Evolutionary conservation across 2,113 vertebrate species (phyloP).

Genomic region (Numida meleagris): DNA sequence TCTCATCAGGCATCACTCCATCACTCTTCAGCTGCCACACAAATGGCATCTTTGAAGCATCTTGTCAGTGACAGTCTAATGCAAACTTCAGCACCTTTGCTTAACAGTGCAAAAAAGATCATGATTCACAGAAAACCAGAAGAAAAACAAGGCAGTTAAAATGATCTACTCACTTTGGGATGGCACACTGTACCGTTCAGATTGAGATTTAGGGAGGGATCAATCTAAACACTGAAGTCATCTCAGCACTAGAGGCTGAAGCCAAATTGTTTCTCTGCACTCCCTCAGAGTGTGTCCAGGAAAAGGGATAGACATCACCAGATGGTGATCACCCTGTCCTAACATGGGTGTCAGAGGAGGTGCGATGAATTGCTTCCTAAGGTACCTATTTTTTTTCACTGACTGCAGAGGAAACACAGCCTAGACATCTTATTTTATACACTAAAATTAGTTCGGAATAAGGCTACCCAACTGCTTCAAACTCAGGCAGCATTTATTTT

Average conservation of each 20-base stretch:
- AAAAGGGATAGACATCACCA: conserved; percentile 10
- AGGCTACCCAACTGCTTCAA: not conserved
- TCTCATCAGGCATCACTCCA: not conserved
- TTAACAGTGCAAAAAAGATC: conserved; percentile 6
- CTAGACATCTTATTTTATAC: not conserved
- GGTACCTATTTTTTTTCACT: not conserved
- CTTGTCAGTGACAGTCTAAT: conserved; percentile 3
- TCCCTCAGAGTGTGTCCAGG: conserved; percentile 1
- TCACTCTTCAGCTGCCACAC: not conserved
- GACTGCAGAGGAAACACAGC: not conserved
- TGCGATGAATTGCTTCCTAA: conserved; percentile 1
- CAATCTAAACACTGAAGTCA: conserved; percentile 52
- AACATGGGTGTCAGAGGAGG: not conserved
- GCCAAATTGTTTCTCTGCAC: conserved; percentile 15
- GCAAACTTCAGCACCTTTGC: conserved; percentile 40
- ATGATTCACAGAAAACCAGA: conserved; percentile 51
- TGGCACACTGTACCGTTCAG: not conserved
- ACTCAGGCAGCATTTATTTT: conserved; percentile 28
- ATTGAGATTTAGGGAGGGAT: conserved; percentile 32
- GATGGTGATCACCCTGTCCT: not conserved
- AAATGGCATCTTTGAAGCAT: not conserved
- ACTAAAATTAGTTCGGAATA: conserved; percentile 37
- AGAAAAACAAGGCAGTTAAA: conserved; percentile 65
- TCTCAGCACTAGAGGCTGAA: not conserved
- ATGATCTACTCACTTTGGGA: conserved; percentile 53